Conservation (phyloP, 2,888 invertebrate species). For the Agrotis ipsilon region DNA sequence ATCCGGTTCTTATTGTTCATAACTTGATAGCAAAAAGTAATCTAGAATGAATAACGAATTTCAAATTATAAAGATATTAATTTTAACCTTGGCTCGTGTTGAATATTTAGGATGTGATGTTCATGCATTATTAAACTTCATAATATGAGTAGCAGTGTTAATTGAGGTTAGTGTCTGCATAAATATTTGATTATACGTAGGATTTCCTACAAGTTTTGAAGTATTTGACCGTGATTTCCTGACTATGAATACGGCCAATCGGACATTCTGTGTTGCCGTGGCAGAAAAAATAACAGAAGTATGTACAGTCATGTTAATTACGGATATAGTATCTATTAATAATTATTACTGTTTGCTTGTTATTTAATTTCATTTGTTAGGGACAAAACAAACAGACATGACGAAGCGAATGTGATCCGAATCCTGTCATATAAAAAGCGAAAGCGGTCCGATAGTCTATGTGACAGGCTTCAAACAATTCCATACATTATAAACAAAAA, state of each 20-base stretch:
- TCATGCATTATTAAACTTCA: constrained; percentile 36
- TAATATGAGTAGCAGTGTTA: constrained; percentile 34
- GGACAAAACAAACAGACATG: too few relatives aligned
- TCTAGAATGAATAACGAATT: constrained; percentile 51
- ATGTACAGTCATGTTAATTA: not conserved
- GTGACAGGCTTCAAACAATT: too few relatives aligned
- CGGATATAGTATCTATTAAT: too few relatives aligned
- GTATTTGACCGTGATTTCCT: constrained; percentile 27
- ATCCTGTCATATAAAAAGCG: too few relatives aligned
- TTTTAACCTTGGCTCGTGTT: constrained; percentile 61
- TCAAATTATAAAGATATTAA: constrained; percentile 45
- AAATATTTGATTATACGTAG: constrained; percentile 33
- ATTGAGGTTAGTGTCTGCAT: constrained; percentile 54
- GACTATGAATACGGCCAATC: constrained; percentile 25
- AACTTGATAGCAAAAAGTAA: constrained; percentile 49
- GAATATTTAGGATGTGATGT: constrained; percentile 53
- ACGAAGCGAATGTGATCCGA: too few relatives aligned
- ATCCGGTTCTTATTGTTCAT: constrained; percentile 57
- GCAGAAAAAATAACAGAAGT: not conserved
- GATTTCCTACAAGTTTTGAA: constrained; percentile 35
- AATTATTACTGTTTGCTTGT: too few relatives aligned
- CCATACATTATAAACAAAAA: too few relatives aligned
- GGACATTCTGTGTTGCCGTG: not conserved
- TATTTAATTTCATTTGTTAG: too few relatives aligned
- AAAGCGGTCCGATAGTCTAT: too few relatives aligned